A percentile compares a stretch with the other conserved stretches of the same genome.
Conservation (phyloP, 2,888 invertebrate species). For the Fragum fragum region DNA sequence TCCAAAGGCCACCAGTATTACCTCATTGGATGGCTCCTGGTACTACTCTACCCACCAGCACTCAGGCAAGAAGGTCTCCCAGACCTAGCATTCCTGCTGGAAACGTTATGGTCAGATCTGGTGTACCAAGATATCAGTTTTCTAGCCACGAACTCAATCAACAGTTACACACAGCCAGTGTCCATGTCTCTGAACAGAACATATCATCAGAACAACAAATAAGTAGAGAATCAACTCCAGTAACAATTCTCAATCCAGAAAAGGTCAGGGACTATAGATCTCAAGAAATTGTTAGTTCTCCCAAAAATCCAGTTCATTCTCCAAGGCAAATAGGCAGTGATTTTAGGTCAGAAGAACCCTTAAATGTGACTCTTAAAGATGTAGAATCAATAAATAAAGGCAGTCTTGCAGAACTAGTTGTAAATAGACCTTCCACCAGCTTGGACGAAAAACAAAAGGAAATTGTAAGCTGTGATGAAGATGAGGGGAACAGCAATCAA, state of each 20-base stretch:
- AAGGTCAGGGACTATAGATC: not conserved
- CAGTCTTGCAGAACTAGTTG: no score
- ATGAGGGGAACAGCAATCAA: no score
- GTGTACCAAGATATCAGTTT: slow-evolving; percentile 27
- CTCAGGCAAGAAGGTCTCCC: slow-evolving; percentile 36
- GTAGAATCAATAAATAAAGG: no score
- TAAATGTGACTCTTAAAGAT: no score
- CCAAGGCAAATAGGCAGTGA: not conserved
- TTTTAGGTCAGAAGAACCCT: no score
- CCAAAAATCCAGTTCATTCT: not conserved
- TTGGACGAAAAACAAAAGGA: no score
- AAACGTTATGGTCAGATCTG: slow-evolving; percentile 34
- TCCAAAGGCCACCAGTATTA: slow-evolving; percentile 45
- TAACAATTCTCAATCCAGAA: not conserved
- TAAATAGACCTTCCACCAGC: no score
- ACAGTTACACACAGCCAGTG: not conserved
- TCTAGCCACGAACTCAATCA: slow-evolving; percentile 53
- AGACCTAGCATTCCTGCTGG: slow-evolving; percentile 39
- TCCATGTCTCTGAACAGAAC: not conserved
- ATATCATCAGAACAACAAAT: not conserved
- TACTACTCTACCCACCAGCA: slow-evolving; percentile 27
- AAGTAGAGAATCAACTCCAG: not conserved
- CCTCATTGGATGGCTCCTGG: slow-evolving; percentile 66
- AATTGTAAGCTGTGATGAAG: no score
- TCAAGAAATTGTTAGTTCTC: not conserved